A percentile compares a stretch with the other conserved stretches of the same genome.
Conservation (phyloP, 2,888 invertebrate species). For the Sphinx pinastri region DNA sequence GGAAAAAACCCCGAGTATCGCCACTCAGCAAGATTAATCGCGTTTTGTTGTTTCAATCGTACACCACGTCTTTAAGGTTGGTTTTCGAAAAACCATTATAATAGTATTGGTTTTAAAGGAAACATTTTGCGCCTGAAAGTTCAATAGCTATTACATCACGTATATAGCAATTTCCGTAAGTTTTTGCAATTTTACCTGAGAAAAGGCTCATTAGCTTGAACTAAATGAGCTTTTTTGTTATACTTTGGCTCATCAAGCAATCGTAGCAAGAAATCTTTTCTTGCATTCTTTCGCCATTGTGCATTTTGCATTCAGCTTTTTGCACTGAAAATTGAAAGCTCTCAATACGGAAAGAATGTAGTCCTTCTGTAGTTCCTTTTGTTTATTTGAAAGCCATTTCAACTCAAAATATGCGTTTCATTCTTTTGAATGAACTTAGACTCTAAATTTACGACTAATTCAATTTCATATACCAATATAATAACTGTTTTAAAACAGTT, state of each 20-base stretch:
- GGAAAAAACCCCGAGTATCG: slow-evolving; percentile 13
- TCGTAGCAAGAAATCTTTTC: slow-evolving; percentile 6
- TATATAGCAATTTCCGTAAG: background rate
- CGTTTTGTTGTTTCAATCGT: slow-evolving; percentile 20
- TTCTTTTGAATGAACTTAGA: too few species aligned
- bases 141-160: background rate
- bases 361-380: background rate
- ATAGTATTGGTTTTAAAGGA: background rate
- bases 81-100: background rate
- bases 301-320: slow-evolving; percentile 1
- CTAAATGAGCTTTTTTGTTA: slow-evolving; percentile 21
- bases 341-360: background rate
- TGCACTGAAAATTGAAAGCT: background rate
- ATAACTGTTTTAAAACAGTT: too few species aligned
- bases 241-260: slow-evolving; percentile 3
- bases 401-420: too few species aligned
- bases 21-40: slow-evolving; percentile 19
- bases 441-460: too few species aligned
- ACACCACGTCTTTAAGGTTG: background rate
- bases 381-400: background rate
- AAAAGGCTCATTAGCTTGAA: slow-evolving; percentile 9
- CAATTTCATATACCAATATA: too few species aligned
- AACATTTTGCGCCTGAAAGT: background rate
- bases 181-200: background rate
- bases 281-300: slow-evolving; percentile 4